Conservation (phyloP, 2,888 invertebrate genomes). For the Ptychoptera contaminata region DNA sequence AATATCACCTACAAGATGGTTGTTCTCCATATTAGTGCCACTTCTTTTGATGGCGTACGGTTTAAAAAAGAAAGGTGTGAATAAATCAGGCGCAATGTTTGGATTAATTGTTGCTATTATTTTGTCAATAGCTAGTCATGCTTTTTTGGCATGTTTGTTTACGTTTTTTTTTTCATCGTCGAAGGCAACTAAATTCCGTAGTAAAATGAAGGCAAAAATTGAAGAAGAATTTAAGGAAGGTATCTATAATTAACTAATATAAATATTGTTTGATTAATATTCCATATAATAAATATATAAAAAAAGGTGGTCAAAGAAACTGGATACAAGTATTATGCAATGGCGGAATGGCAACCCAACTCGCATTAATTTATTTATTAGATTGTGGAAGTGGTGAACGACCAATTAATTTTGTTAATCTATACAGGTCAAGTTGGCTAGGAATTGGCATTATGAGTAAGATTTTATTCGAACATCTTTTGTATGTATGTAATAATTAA, state of each 20-base stretch:
- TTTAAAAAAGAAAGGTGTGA: slow-evolving; percentile 48
- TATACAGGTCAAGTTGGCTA: slow-evolving; percentile 72
- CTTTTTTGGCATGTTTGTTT: slow-evolving; percentile 55
- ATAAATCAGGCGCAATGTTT: slow-evolving; percentile 51
- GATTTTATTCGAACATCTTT: slow-evolving; percentile 5
- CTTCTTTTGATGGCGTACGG: slow-evolving; percentile 49
- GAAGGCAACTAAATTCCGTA: slow-evolving; percentile 61
- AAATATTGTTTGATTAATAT: background rate
- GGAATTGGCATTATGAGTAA: slow-evolving; percentile 59
- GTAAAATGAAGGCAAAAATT: slow-evolving; percentile 45
- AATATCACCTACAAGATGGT: slow-evolving; percentile 27
- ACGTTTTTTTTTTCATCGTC: slow-evolving; percentile 69
- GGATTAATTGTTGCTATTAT: slow-evolving; percentile 60
- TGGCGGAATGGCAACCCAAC: slow-evolving; percentile 67
- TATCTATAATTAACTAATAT: slow-evolving; percentile 20
- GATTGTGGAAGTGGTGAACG: slow-evolving; percentile 66
- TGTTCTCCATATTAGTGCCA: slow-evolving; percentile 34
- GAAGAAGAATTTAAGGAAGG: slow-evolving; percentile 71
- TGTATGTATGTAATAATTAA: slow-evolving; percentile 1
- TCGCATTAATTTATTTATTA: slow-evolving; percentile 60
- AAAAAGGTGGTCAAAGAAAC: slow-evolving; percentile 63
- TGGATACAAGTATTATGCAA: slow-evolving; percentile 86
- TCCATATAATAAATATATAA: slow-evolving; percentile 13
- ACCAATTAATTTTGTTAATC: slow-evolving; percentile 57
- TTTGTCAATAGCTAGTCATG: slow-evolving; percentile 59